Evolutionary conservation across 2,113 vertebrate species (phyloP), one percentile per base, ranked within the genome.

Genomic region (Sceloporus tristichus): DNA sequence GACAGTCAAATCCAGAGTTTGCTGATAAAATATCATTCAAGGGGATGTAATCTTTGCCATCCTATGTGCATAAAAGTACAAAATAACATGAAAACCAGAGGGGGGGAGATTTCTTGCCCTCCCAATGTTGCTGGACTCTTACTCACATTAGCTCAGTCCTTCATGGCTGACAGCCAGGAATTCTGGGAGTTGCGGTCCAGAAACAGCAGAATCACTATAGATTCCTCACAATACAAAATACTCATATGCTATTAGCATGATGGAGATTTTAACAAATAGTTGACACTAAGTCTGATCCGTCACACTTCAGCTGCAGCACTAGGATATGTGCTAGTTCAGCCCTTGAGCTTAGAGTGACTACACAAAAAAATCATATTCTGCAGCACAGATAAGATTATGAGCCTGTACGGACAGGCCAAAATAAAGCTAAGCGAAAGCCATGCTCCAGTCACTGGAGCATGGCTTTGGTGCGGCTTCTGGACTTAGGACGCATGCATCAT

Each of bases 11-110:
- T 1, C 82, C 91, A 53, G 65, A 93, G 48, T 95, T 96, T 13
- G 86, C 91, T 53, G 95, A 91, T 90, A 97, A 89, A 87, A 97
- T 93, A 1, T 94, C 90, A 9, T 96, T 94, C 70, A 98, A 91
- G 0, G 98, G 98, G 88, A 98, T 97, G 73, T 98, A 98, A 86
- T 98, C 97, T 92, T 98, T 98, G 66, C 98, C 98, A 82, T 97
- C 97, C 98, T 98, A 83, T 74, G 93, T 29, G 6, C 66, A n/a
- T 87, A 79, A 6, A 76, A 93, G 86, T 0, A 91, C 62, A 87
- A 54, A 77, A 79, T 48, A 79, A 40, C 9, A 9, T 23, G 18
- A 16, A 70, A 48, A 83, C 16, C 0, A 10, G 9, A 27, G 27
- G 25, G 3, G 3, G 27, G 5, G 59, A 62, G 59, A 62, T 62